Evolutionary conservation across 1,140 invertebrate genomes (phyloP).

Genomic region (Parasteatoda tepidariorum): DNA sequence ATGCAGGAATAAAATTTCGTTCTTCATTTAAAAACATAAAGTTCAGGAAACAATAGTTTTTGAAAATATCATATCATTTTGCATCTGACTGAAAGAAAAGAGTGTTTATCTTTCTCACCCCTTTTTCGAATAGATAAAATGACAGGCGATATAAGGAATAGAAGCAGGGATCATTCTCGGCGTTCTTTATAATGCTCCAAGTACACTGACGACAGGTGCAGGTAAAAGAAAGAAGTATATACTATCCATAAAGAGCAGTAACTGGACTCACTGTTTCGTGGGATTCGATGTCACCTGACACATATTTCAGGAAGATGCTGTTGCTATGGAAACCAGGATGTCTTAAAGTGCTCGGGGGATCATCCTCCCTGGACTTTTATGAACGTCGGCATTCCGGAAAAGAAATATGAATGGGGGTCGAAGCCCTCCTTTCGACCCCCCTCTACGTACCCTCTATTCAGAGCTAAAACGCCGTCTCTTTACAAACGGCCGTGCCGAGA

Average conservation of each 20-base stretch:
- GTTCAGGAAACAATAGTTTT: too few species aligned
- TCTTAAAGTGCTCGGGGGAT: slow-evolving; percentile 42
- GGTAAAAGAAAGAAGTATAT: slow-evolving; percentile 7
- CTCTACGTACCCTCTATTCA: not conserved
- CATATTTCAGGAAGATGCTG: slow-evolving; percentile 32
- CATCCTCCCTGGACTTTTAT: slow-evolving; percentile 41
- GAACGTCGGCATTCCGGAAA: slow-evolving; percentile 10
- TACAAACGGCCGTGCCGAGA: not conserved
- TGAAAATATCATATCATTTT: too few species aligned
- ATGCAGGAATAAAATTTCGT: too few species aligned
- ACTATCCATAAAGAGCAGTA: slow-evolving; percentile 41
- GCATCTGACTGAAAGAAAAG: too few species aligned
- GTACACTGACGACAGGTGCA: slow-evolving; percentile 28
- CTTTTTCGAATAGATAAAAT: not conserved
- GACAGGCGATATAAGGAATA: not conserved
- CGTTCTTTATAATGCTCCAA: not conserved
- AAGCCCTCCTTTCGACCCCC: too few species aligned
- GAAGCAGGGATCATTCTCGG: not conserved
- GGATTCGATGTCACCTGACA: slow-evolving; percentile 47
- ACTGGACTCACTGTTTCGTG: not conserved
- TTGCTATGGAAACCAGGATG: slow-evolving; percentile 20
- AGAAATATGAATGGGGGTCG: not conserved
- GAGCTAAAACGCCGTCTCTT: not conserved
- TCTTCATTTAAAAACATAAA: too few species aligned
- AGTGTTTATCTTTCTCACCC: not conserved